phyloP scores from a whole-genome alignment of 2,888 invertebrate genomes.

The Chesias legatella region DNA sequence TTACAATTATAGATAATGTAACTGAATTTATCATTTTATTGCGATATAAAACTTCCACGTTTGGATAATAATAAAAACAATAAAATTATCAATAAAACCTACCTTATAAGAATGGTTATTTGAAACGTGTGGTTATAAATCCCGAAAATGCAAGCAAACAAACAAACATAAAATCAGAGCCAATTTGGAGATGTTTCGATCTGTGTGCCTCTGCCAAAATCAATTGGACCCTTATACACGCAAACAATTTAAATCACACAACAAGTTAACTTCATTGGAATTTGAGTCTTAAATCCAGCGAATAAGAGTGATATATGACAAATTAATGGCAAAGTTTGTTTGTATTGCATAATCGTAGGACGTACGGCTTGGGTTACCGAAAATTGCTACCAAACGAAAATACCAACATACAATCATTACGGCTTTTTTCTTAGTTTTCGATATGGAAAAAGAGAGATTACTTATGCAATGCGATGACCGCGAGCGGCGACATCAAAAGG shows the following conservation, averaged over 20 bases:
- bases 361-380: constrained; percentile 59
- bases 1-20: no score
- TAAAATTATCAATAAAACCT: no score
- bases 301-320: neutral
- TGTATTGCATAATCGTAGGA: constrained; percentile 55
- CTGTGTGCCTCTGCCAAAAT: constrained; percentile 63
- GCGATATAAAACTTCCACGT: no score
- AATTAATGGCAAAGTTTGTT: constrained; percentile 15
- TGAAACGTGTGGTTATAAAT: constrained; percentile 43
- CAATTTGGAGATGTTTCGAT: constrained; percentile 59
- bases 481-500: constrained; percentile 69
- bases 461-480: constrained; percentile 67
- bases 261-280: constrained; percentile 1
- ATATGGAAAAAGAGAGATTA: constrained; percentile 62
- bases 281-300: constrained; percentile 22
- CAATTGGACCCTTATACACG: constrained; percentile 65
- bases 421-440: constrained; percentile 66
- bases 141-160: constrained; percentile 44
- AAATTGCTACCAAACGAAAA: constrained; percentile 66
- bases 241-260: constrained; percentile 16
- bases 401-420: constrained; percentile 52
- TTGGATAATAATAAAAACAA: no score
- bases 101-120: constrained; percentile 6
- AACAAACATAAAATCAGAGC: constrained; percentile 40
- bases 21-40: no score